Percentiles rank a stretch among this genome's conserved stretches.
These are phyloP conservation scores for Mythimna impura DNA, from an alignment of 2,888 invertebrate genomes.

Conservation along the genomic window DNA sequence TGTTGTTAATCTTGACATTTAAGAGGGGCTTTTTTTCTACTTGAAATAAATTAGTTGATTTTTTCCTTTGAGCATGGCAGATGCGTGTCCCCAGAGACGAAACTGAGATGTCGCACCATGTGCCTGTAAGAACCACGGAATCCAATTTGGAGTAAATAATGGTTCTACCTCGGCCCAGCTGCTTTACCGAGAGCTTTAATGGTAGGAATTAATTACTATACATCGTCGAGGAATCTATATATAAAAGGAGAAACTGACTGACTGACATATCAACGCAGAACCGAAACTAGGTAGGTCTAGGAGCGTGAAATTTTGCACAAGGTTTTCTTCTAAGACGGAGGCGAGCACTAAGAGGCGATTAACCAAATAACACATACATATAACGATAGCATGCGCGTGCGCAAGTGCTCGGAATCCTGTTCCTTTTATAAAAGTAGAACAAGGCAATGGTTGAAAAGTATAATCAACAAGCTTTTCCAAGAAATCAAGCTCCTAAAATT, in stretches of 20 bases:
- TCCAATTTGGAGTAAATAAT: not conserved
- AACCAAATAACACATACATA: not conserved
- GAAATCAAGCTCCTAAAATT: conserved; percentile 47
- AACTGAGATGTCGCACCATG: not conserved
- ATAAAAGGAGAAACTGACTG: too few species aligned
- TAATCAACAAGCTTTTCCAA: conserved; percentile 38
- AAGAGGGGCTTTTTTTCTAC: not conserved
- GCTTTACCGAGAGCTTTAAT: not conserved
- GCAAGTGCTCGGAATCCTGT: not conserved
- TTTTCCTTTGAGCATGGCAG: not conserved
- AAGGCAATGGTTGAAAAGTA: conserved; percentile 23
- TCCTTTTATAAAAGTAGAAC: conserved; percentile 30
- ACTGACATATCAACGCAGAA: too few species aligned
- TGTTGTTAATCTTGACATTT: not conserved
- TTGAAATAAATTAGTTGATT: not conserved
- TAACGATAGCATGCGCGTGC: conserved; percentile 30
- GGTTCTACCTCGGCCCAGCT: not conserved
- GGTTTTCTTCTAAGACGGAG: too few species aligned
- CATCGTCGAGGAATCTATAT: too few species aligned
- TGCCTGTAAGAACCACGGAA: not conserved
- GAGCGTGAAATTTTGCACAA: too few species aligned
- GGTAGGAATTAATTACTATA: not conserved
- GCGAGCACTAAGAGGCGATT: too few species aligned
- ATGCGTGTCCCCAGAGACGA: not conserved
- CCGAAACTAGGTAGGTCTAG: too few species aligned